Percentiles rank a stretch among this genome's conserved stretches.
Evolutionary conservation across 2,113 vertebrate species (phyloP).

Genomic region (Menidia beryllina): DNA sequence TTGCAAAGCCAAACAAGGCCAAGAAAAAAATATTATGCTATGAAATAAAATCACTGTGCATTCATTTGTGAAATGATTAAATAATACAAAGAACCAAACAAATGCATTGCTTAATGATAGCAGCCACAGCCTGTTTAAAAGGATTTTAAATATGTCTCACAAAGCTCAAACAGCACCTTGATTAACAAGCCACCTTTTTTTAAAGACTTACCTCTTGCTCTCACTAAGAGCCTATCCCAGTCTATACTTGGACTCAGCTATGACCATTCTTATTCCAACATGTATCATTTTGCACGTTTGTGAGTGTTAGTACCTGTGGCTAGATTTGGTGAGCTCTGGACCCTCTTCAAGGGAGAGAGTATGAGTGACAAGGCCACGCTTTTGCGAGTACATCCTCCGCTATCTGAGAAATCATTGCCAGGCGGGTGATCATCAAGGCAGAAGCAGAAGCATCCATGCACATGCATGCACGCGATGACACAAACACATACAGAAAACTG

Average conservation of each 20-base stretch:
- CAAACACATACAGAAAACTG: slow-evolving; percentile 26
- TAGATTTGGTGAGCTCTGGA: slow-evolving; percentile 97
- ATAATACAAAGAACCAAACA: slow-evolving; percentile 21
- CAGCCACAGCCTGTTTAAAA: slow-evolving; percentile 32
- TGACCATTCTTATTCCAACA: background rate
- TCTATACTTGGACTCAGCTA: background rate
- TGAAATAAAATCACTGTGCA: slow-evolving; percentile 7
- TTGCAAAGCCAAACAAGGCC: slow-evolving; percentile 21
- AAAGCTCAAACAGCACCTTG: slow-evolving; percentile 12
- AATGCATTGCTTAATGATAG: slow-evolving; percentile 23
- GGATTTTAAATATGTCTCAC: slow-evolving; percentile 21
- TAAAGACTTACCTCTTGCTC: slow-evolving; percentile 45
- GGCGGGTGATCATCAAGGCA: slow-evolving; percentile 69
- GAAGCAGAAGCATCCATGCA: slow-evolving; percentile 69
- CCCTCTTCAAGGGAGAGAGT: slow-evolving; percentile 97
- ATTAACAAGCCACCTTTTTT: too few relatives aligned
- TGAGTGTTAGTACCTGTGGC: slow-evolving; percentile 90
- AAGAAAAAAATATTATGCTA: background rate
- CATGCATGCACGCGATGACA: slow-evolving; percentile 58
- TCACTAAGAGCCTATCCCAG: background rate
- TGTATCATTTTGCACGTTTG: slow-evolving; percentile 37
- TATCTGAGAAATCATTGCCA: slow-evolving; percentile 92
- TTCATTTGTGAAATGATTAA: background rate
- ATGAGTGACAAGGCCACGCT: slow-evolving; percentile 91
- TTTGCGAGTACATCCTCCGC: slow-evolving; percentile 93